Conservation (phyloP, 2,113 vertebrate genomes). For the Ammodramus savannarum region DNA sequence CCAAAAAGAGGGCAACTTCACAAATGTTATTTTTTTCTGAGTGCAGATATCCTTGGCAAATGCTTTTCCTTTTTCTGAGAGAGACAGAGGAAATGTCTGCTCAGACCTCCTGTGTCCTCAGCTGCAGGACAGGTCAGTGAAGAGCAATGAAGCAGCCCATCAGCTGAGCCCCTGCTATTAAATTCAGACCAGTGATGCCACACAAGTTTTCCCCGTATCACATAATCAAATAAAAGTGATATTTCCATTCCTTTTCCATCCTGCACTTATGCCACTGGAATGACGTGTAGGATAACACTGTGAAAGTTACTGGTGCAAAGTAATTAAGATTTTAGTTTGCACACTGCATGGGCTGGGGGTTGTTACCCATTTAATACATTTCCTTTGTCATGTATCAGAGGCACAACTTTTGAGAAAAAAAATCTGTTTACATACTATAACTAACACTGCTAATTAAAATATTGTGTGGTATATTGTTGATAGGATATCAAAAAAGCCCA, state of each 20-base stretch:
- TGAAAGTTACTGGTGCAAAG: neutral
- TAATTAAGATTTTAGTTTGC: neutral
- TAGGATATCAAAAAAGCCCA: neutral
- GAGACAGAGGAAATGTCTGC: neutral
- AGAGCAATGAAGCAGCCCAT: neutral
- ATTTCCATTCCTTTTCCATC: neutral
- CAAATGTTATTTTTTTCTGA: neutral
- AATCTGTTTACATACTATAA: neutral
- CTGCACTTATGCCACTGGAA: neutral
- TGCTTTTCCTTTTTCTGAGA: neutral
- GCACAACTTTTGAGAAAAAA: neutral
- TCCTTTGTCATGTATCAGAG: neutral
- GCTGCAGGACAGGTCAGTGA: neutral
- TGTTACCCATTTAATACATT: neutral
- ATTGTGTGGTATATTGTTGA: neutral
- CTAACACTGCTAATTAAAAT: neutral
- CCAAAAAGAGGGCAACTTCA: neutral
- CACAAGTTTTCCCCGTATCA: neutral
- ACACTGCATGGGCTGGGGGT: neutral
- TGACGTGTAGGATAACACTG: neutral
- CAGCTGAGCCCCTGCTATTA: rapidly evolving
- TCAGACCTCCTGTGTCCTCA: neutral
- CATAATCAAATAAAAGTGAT: neutral
- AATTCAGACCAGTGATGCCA: neutral
- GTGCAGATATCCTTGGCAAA: neutral